phyloP scores from a whole-genome alignment of 2,113 vertebrate species.

The Corythoichthys haematopterus region DNA sequence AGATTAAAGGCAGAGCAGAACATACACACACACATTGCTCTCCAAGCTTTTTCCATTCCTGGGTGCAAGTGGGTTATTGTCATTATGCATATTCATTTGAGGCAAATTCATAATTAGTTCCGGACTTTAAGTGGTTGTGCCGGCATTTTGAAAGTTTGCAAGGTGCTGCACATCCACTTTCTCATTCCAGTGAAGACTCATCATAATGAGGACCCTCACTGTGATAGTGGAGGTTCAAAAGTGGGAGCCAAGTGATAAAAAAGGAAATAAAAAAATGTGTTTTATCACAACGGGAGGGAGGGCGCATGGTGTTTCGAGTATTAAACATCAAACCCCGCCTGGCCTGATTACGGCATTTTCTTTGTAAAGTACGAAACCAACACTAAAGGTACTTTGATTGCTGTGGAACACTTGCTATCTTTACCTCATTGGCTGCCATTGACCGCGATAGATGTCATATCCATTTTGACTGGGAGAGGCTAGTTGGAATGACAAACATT shows the following conservation, averaged over 20 bases:
- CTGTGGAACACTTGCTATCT: too few species aligned
- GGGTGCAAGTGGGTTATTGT: constrained; percentile 41
- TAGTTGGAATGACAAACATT: too few species aligned
- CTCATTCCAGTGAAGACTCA: neutral
- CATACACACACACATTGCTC: constrained; percentile 34
- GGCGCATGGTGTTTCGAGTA: neutral
- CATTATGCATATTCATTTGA: constrained; percentile 61
- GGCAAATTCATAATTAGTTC: constrained; percentile 62
- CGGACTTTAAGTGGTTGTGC: constrained; percentile 44
- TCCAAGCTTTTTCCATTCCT: constrained; percentile 58
- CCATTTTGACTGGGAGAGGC: too few species aligned
- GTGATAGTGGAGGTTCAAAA: neutral
- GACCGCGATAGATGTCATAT: too few species aligned
- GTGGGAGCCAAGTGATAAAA: neutral
- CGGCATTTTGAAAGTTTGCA: constrained; percentile 43
- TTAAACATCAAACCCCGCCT: neutral
- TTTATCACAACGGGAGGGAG: neutral
- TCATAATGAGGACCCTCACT: neutral
- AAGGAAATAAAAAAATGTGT: neutral
- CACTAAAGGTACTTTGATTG: too few species aligned
- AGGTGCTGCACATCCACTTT: constrained; percentile 13
- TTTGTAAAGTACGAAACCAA: too few species aligned
- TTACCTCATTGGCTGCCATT: too few species aligned
- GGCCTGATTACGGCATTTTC: neutral
- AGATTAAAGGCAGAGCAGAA: constrained; percentile 54